Evolutionary conservation across 2,888 invertebrate genomes (phyloP), one percentile per base, ranked within the genome.

Genomic region (Drosophila rellima): DNA sequence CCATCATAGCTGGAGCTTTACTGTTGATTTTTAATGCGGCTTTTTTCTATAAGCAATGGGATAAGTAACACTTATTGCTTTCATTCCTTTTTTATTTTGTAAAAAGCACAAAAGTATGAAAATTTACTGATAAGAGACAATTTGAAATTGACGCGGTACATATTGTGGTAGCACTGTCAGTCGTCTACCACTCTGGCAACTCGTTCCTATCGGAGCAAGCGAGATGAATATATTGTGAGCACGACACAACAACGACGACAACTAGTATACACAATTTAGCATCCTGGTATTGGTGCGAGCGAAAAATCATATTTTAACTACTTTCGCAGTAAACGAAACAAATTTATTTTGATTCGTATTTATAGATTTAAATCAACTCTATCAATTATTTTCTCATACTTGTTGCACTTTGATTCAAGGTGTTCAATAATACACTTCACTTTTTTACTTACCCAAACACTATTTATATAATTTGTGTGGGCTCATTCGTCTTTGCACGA

Each of bases 241-340:
- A 57, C 42, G 78, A 74, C 55, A 78, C 61, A 78, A 74, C 68
- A 57, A 66, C 68, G 77, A 78, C 74, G 74, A 74, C 81, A 80
- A 78, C 79, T 80, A 80, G 80, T 88, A 85, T 85, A 85, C 85
- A 85, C 74, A 84, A 74, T 88, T 82, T 84, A 72, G 59, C 76
- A 69, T 80, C 63, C 54, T 74, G 23, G 84, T 88, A 71, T 83
- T 88, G 74, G 83, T 84, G 88, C 70, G 83, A 87, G 87, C 59
- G 89, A 87, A 85, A 88, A 86, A 82, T 80, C 72, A 74, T 70
- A 88, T 80, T 83, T 84, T 69, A 73, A 69, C 71, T 71, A 60
- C 71, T 79, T 79, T 78, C 44, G 65, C 54, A 73, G 67, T 57
- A 73, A 77, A 63, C 50, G 73, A 74, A 33, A 72, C 44, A 50